Evolutionary conservation across 2,113 vertebrate species (phyloP).

Genomic region (Genyomyrus donnyi): DNA sequence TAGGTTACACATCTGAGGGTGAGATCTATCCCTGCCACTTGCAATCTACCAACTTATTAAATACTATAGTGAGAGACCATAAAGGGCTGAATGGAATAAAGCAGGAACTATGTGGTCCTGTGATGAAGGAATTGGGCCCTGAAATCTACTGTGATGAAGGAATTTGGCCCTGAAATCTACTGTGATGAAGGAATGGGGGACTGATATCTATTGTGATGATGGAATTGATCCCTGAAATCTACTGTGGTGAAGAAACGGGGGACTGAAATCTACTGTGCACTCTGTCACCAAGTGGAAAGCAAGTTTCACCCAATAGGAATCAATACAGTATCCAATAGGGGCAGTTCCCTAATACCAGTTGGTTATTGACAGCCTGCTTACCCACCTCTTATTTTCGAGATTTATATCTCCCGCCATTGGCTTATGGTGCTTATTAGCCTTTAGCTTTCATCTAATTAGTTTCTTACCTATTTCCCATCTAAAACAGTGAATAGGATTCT

Average conservation of each 20-base stretch:
- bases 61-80: neutral
- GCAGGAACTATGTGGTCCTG: neutral
- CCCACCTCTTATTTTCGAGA: neutral
- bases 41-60: neutral
- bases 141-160: neutral
- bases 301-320: neutral
- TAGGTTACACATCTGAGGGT: neutral
- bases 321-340: neutral
- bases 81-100: neutral
- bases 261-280: neutral
- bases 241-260: neutral
- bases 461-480: neutral
- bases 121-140: neutral
- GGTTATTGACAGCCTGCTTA: neutral
- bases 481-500: neutral
- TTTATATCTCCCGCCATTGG: neutral
- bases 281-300: neutral
- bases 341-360: neutral
- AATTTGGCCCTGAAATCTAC: neutral
- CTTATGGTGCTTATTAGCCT: neutral
- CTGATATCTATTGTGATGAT: neutral
- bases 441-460: neutral
- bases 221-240: neutral
- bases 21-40: neutral
- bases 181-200: neutral